Evolutionary conservation across 2,888 invertebrate species (phyloP).

Genomic region (Patella caerulea): DNA sequence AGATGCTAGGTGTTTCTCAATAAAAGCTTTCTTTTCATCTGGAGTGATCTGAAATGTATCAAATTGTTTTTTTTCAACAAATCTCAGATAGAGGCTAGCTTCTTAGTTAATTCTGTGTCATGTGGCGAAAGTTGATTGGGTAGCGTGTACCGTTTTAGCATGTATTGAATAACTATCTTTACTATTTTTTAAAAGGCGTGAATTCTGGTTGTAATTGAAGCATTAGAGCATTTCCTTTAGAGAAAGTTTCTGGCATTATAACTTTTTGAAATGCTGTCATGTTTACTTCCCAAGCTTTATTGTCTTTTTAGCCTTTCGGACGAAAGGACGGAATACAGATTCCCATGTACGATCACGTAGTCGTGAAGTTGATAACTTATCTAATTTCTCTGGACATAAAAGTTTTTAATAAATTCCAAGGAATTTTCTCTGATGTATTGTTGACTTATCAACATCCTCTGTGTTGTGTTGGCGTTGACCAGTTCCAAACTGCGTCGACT

Average conservation of each 20-base stretch:
- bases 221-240: not conserved
- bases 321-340: not conserved
- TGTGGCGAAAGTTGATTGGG: not conserved
- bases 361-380: not conserved
- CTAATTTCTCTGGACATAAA: not conserved
- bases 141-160: not conserved
- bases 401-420: not conserved
- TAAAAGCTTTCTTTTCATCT: not conserved
- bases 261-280: not conserved
- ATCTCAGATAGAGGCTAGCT: not conserved
- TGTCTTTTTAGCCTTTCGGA: not conserved
- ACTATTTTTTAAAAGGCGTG: not conserved
- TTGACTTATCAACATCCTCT: not conserved
- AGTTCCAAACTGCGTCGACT: not conserved
- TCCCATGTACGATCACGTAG: not conserved
- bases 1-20: not conserved
- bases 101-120: not conserved
- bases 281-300: not conserved
- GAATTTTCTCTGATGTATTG: not conserved
- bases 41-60: not conserved
- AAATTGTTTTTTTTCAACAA: not conserved
- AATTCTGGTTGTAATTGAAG: not conserved
- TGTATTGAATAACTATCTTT: not conserved
- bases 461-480: no score
- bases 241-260: no score